phyloP scores from a whole-genome alignment of 2,113 vertebrate species.

The Cervus canadensis region DNA sequence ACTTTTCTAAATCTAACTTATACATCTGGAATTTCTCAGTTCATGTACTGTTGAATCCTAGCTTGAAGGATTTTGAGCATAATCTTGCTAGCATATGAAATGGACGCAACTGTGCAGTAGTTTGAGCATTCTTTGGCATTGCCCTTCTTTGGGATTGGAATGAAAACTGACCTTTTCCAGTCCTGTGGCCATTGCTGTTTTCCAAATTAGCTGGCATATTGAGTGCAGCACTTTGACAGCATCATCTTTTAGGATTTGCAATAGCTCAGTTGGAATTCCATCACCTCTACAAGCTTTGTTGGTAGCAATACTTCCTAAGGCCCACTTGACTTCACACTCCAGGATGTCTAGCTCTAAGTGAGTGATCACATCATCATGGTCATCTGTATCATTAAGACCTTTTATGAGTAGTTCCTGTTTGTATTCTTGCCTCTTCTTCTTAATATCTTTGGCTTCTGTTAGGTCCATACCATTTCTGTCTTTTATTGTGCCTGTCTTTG shows the following conservation, averaged over 20 bases:
- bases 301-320: neutral
- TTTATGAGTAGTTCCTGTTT: neutral
- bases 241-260: neutral
- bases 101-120: rapidly evolving
- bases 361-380: neutral
- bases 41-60: neutral
- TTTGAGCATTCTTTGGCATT: neutral
- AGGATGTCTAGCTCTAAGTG: neutral
- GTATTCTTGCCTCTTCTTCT: neutral
- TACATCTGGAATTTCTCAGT: neutral
- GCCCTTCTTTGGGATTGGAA: neutral
- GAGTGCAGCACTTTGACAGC: neutral
- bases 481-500: neutral
- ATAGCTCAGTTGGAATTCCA: neutral
- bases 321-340: neutral
- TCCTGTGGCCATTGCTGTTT: neutral
- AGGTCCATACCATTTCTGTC: neutral
- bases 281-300: neutral
- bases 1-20: neutral
- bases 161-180: neutral
- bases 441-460: neutral
- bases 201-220: neutral
- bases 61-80: neutral
- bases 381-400: neutral
- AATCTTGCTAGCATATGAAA: neutral